phyloP scores from a whole-genome alignment of 53 echinoderm and acorn worm genomes.

The Actinopyga echinites region DNA sequence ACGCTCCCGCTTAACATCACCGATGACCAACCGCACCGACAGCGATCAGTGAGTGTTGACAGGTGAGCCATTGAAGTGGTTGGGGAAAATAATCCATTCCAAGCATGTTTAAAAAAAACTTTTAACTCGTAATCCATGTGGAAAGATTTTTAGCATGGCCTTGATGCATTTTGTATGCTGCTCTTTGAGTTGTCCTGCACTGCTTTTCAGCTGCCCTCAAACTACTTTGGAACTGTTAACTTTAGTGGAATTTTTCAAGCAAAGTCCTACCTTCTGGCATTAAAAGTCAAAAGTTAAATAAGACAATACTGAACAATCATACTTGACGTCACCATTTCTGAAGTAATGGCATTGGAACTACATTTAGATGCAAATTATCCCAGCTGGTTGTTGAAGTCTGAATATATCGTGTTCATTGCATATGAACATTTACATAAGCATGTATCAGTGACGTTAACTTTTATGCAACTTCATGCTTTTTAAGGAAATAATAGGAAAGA shows the following conservation, averaged over 20 bases:
- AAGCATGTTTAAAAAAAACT: not conserved
- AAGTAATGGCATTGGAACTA: too few relatives aligned
- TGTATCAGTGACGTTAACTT: too few relatives aligned
- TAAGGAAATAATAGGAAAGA: too few relatives aligned
- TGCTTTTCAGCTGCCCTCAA: too few relatives aligned
- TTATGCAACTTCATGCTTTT: too few relatives aligned
- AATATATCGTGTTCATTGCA: too few relatives aligned
- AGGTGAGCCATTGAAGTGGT: slow-evolving; percentile 52
- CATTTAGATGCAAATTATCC: too few relatives aligned
- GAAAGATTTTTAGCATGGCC: slow-evolving; percentile 4
- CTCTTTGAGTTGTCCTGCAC: not conserved
- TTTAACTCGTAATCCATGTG: not conserved
- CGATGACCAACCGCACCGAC: slow-evolving; percentile 69
- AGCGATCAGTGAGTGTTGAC: slow-evolving; percentile 86
- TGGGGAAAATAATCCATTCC: not conserved
- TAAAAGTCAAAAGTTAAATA: not conserved
- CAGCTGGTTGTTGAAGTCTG: too few relatives aligned
- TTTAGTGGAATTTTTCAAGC: not conserved
- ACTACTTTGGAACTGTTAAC: not conserved
- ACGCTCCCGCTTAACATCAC: not conserved
- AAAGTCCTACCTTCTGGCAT: not conserved
- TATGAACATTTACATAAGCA: too few relatives aligned
- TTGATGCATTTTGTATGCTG: not conserved
- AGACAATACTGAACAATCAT: too few relatives aligned
- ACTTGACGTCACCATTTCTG: too few relatives aligned